Evolutionary conservation across 1,140 invertebrate genomes (phyloP).

Genomic region (Zaprionus lachaisei): DNA sequence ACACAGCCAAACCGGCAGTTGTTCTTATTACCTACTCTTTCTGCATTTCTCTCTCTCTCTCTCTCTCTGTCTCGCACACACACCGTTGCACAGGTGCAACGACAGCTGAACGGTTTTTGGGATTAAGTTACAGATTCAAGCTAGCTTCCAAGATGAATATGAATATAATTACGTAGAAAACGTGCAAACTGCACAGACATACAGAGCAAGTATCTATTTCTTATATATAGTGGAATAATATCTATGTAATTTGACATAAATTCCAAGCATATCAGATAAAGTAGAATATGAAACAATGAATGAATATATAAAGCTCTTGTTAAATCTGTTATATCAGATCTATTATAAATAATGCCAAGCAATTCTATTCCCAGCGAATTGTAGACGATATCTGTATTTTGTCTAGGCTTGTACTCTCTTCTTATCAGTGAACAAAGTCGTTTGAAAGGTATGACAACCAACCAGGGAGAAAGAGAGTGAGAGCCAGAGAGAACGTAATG

Average conservation of each 20-base stretch:
- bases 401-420: constrained; percentile 2
- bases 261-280: background rate
- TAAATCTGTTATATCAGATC: constrained; percentile 12
- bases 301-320: background rate
- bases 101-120: constrained; percentile 8
- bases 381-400: background rate
- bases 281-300: background rate
- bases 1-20: background rate
- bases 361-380: background rate
- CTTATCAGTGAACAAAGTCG: constrained; percentile 69
- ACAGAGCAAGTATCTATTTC: background rate
- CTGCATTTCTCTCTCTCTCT: background rate
- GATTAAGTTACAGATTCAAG: constrained; percentile 4
- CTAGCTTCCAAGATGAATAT: background rate
- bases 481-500: constrained; percentile 14
- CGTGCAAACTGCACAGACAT: constrained; percentile 7
- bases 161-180: constrained; percentile 7
- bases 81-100: constrained; percentile 6
- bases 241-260: constrained; percentile 3
- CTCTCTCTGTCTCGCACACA: background rate
- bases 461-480: background rate
- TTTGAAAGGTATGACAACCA: constrained; percentile 68
- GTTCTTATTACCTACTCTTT: background rate
- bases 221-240: background rate
- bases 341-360: background rate